Evolutionary conservation across 2,888 invertebrate species (phyloP), one percentile per base, ranked within the genome.

Genomic region (Rosalia funebris): DNA sequence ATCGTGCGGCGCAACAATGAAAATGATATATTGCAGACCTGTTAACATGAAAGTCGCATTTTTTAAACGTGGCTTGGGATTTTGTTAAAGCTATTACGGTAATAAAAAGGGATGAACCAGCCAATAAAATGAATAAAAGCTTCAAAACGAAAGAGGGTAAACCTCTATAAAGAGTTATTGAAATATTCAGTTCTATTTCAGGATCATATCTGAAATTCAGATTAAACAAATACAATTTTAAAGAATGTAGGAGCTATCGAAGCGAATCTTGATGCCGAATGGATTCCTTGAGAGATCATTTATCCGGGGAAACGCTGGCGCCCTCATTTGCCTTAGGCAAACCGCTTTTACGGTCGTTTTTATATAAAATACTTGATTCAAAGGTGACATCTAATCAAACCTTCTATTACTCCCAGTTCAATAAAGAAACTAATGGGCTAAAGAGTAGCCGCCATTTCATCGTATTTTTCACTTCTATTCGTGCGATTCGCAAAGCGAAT

Each of bases 161-260:
- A 63, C 56, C 63, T 46, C 50, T 53, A 62, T 65, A 42, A 66
- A 65, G 64, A 69, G 62, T 64, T 66, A 71, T 63, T 71, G 68
- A 71, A 69, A 71, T 71, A 69, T 71, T 69, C 69, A 65, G 63
- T 64, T 64, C 65, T 66, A 69, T 66, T 65, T 66, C 60, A 61
- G 63, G 65, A 70, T 69, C 66, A 77, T 77, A 79, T 79, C 79
- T 79, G 76, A 77, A 79, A 76, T 79, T 79, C 77, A 79, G 79
- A 79, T 79, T 79, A 79, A 79, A 79, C 79, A 79, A 79, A 79
- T 77, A 79, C 77, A 79, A 79, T 79, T 79, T 78, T 73, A 73
- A 75, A 76, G 77, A 79, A 77, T 73, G 78, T 66, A 69, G 72
- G 67, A 74, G 66, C 69, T 69, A 73, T 69, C 71, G 70, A 65